Conservation (phyloP, 2,113 vertebrate genomes). For the Aplodontia rufa region DNA sequence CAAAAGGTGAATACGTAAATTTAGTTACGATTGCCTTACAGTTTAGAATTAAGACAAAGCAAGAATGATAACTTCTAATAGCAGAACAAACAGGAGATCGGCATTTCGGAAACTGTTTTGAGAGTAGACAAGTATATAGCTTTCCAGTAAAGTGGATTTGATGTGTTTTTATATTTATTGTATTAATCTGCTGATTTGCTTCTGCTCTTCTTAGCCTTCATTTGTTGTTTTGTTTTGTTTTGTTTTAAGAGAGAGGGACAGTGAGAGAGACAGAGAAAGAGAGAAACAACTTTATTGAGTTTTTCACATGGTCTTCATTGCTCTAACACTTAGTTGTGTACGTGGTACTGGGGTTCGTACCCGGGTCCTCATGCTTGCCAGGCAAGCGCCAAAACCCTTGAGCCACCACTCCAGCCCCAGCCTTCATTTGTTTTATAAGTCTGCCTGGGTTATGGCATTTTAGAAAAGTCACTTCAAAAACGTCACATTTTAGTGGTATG, state of each 20-base stretch:
- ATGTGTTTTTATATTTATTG: background rate
- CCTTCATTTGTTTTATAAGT: background rate
- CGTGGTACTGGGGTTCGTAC: no score
- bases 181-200: background rate
- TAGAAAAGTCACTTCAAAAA: conserved; percentile 12
- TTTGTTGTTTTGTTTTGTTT: no score
- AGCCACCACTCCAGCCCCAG: no score
- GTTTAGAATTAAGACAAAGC: background rate
- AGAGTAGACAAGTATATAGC: background rate
- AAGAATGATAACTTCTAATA: background rate
- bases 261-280: no score
- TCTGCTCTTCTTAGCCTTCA: background rate
- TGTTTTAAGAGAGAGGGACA: no score
- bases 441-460: background rate
- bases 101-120: background rate
- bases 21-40: background rate
- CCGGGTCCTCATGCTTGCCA: no score
- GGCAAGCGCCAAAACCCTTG: no score
- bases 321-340: no score
- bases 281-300: no score
- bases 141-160: background rate
- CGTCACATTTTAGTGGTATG: background rate
- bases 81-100: background rate
- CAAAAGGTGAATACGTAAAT: background rate
- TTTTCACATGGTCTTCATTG: no score